A percentile compares a stretch with the other conserved stretches of the same genome.
Conservation (phyloP, 2,888 invertebrate genomes). For the Caenorhabditis uteleia region DNA sequence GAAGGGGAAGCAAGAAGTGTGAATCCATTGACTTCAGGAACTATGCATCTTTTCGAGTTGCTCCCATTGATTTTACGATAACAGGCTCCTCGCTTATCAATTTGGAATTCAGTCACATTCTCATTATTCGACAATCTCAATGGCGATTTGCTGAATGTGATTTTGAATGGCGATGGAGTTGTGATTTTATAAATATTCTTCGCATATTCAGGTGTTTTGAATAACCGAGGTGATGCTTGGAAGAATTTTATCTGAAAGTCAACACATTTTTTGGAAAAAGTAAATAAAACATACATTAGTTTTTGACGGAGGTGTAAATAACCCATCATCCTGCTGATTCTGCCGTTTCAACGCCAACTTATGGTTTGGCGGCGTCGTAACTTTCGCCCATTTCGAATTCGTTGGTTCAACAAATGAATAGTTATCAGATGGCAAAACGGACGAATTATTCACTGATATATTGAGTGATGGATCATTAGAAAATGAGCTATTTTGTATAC, state of each 20-base stretch:
- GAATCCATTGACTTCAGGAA: too few species aligned
- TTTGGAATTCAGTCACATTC: slow-evolving; percentile 14
- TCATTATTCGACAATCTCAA: slow-evolving; percentile 36
- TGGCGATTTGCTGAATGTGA: slow-evolving; percentile 29
- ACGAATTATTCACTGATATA: slow-evolving; percentile 5
- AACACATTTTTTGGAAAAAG: background rate
- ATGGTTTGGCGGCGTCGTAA: slow-evolving; percentile 27
- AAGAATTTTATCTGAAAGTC: background rate
- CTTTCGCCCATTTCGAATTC: slow-evolving; percentile 35
- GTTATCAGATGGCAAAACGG: slow-evolving; percentile 26
- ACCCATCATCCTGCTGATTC: background rate
- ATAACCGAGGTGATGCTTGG: too few species aligned
- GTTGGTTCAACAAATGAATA: too few species aligned
- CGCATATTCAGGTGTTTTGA: slow-evolving; percentile 22
- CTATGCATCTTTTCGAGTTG: too few species aligned
- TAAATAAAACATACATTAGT: slow-evolving; percentile 1
- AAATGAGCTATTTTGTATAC: background rate
- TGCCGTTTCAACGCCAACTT: slow-evolving; percentile 4
- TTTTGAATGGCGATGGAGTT: slow-evolving; percentile 25
- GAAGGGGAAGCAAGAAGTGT: too few species aligned
- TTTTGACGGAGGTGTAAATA: slow-evolving; percentile 22
- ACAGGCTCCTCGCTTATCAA: background rate
- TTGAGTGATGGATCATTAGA: background rate
- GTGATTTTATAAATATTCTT: slow-evolving; percentile 17
- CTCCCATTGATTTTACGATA: too few species aligned